Base-by-base conservation (phyloP, 2,797 vertebrate species). In the Oophaga sylvatica region DNA sequence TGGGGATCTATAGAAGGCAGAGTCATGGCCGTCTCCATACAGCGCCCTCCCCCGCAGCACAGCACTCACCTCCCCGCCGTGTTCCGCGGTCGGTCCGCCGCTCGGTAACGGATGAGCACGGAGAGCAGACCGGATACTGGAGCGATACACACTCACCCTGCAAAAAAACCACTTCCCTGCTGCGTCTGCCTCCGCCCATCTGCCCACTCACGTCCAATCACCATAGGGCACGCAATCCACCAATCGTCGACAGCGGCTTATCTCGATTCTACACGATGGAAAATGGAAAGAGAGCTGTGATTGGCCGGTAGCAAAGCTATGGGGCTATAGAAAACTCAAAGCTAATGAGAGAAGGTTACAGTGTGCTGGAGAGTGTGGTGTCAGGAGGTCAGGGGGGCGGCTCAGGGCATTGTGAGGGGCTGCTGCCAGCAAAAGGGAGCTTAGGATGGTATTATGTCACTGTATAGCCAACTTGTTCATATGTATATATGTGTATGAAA, bases 81-180 rank as follows among this genome's bases (percentile, higher is more conserved):
- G 68, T 1, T 16, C 81, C 68, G 56, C 68, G 57, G 31, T n/a
- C 35, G 5, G 31, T n/a, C 20, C 59, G 20, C 71, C 83, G 70
- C 83, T 57, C 29, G 83, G 83, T 84, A 76, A 76, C 71, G 71
- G 83, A 75, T 45, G 41, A 82, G 80, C 80, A 8, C 80, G 13
- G 56, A 19, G 82, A 4, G 19, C 16, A 31, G 17, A 60, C 82
- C 82, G 70, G 70, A 84, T 84, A 35, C 70, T 70, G 56, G 19
- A 75, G 81, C 81, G 82, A 60, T 45, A 62, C 83, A 73, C 82
- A 59, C 68, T 60, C 29, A 9, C 81, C 68, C 65, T 19, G 80
- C 62, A 13, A 53, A 53, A 13, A 67, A 26, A 53, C 53, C 63
- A 84, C 70, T 84, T 75, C 82, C 83, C 83, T 84, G 70, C 84